These are phyloP conservation scores for Cuniculus paca DNA, from an alignment of 2,797 vertebrate genomes.

Conservation along the genomic window DNA sequence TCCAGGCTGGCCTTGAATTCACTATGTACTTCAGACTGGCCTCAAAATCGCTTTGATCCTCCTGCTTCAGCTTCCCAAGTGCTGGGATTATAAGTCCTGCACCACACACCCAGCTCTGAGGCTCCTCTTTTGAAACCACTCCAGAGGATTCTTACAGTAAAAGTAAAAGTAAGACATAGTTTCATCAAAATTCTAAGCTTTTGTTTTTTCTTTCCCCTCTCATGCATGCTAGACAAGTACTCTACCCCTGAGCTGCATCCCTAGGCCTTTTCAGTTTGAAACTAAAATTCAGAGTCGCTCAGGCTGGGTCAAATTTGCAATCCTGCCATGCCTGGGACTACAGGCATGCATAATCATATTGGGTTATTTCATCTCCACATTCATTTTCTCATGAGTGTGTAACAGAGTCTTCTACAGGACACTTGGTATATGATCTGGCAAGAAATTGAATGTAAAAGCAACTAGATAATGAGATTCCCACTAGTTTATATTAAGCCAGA, in stretches of 20 bases:
- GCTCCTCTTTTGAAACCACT: background rate
- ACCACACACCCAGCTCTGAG: background rate
- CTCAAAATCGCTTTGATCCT: background rate
- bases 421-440: background rate
- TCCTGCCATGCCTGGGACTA: background rate
- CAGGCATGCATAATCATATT: background rate
- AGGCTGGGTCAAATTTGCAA: background rate
- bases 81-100: background rate
- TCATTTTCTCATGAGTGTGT: background rate
- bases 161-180: slow-evolving; percentile 17
- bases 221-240: background rate
- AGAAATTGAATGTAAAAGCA: background rate
- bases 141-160: slow-evolving; percentile 3
- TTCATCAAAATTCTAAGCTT: slow-evolving; percentile 1
- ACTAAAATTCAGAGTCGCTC: background rate
- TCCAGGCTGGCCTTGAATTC: background rate
- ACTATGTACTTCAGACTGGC: background rate
- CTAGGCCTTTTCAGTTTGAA: background rate
- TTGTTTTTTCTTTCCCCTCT: background rate
- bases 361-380: background rate
- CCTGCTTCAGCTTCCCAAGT: background rate
- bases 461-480: background rate
- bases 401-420: background rate
- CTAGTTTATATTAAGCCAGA: background rate
- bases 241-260: background rate